Conservation (phyloP, 2,888 invertebrate species). For the Cecidostiba fungosa region DNA sequence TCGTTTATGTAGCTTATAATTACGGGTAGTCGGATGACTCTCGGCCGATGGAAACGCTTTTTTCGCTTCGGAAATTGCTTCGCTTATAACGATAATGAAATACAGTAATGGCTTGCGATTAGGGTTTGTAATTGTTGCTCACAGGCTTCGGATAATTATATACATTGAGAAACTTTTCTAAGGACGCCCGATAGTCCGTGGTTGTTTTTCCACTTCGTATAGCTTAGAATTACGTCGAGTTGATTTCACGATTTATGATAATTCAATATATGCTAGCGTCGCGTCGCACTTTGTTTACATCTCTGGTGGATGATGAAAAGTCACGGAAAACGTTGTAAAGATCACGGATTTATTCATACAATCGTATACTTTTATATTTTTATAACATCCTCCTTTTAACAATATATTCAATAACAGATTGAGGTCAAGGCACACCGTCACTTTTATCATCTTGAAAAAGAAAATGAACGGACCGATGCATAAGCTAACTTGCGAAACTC, state of each 20-base stretch:
- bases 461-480: background rate
- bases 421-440: background rate
- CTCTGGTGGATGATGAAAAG: background rate
- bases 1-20: conserved; percentile 19
- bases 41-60: background rate
- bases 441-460: background rate
- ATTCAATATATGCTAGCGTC: background rate
- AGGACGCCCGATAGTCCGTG: background rate
- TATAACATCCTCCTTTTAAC: conserved; percentile 1
- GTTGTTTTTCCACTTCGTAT: background rate
- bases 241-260: background rate
- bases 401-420: background rate
- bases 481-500: conserved; percentile 20
- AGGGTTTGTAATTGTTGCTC: background rate
- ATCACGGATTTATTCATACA: background rate
- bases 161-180: background rate
- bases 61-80: background rate
- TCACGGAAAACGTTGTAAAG: background rate
- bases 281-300: background rate
- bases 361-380: background rate
- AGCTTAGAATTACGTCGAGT: background rate
- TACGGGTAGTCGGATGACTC: background rate
- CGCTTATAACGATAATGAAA: conserved; percentile 24
- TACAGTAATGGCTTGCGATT: conserved; percentile 14
- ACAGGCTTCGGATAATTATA: conserved; percentile 1